Evolutionary conservation across 2,888 invertebrate species (phyloP).

Genomic region (Drosophila mettleri): DNA sequence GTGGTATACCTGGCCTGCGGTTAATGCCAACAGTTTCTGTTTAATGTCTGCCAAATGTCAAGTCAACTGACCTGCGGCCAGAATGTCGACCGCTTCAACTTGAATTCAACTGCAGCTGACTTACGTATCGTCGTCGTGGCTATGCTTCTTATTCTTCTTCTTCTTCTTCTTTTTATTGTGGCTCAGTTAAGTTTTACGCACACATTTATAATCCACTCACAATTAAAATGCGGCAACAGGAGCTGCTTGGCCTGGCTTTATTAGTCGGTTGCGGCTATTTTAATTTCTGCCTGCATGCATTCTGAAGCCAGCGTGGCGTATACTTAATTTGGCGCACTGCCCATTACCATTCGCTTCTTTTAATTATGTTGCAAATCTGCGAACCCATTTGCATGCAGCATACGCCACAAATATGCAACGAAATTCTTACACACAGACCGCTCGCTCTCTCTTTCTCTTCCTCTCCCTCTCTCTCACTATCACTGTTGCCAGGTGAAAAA

Average conservation of each 20-base stretch:
- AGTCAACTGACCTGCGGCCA: conserved; percentile 51
- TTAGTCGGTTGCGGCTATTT: conserved; percentile 44
- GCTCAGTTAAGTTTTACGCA: conserved; percentile 33
- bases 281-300: conserved; percentile 22
- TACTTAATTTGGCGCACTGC: conserved; percentile 53
- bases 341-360: conserved; percentile 42
- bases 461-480: not conserved
- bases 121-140: not conserved
- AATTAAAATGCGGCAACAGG: conserved; percentile 23
- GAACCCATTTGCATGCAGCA: conserved; percentile 34
- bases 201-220: conserved; percentile 44
- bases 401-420: conserved; percentile 33
- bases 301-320: conserved; percentile 43
- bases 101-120: conserved; percentile 3
- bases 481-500: conserved; percentile 11
- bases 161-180: not conserved
- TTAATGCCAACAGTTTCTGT: conserved; percentile 63
- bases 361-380: conserved; percentile 61
- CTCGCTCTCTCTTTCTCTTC: not conserved
- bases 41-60: conserved; percentile 75
- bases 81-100: conserved; percentile 22
- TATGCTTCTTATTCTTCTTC: not conserved
- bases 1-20: conserved; percentile 57
- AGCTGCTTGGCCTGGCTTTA: conserved; percentile 27
- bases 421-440: conserved; percentile 1